Base-by-base conservation (phyloP, 2,113 vertebrate genomes). In the Catagonus wagneri region DNA sequence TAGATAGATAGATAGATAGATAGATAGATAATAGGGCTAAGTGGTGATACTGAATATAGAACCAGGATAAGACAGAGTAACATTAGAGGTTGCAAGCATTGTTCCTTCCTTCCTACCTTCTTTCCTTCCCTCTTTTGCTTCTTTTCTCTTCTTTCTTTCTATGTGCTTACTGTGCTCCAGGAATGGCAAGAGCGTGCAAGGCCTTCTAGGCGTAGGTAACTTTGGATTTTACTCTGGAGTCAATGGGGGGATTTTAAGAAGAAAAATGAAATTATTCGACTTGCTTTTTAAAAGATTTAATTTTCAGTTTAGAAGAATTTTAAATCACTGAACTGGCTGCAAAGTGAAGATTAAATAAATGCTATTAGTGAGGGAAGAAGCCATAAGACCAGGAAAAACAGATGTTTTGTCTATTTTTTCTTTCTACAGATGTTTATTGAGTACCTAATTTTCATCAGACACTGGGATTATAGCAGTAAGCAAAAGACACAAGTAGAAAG, bases 211-310 rank as follows among this genome's bases (percentile, higher is more conserved):
- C 3, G 50, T 80, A 65, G 23, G 10, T 29, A 93, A 89, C 3
- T n/a, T 69, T 56, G 68, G 79, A 84, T 84, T 92, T 66, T 84
- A 72, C 27, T 89, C 58, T 80, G 56, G 92, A 84, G 34, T 4
- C n/a, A 50, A 94, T 84, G 2, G 27, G 29, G 17, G 6, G 71
- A 50, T 14, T 60, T 58, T 84, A 34, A 72, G 36, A 50, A 84
- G 36, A 92, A 84, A 78, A 56, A 7, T 89, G 39, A 60, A 58
- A 80, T 80, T 2, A 81, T 61, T 66, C 58, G 20, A 68, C 81
- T 86, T 93, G 14, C 65, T 81, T 93, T 85, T 52, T 3, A 68
- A 69, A 76, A 1, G 15, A 85, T 23, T 5, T 44, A 22, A 22
- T 93, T 34, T 60, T 85, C 50, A 84, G 2, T 61, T 74, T 56